Evolutionary conservation across 1,140 invertebrate species (phyloP).

Genomic region (Drosophila mojavensis): DNA sequence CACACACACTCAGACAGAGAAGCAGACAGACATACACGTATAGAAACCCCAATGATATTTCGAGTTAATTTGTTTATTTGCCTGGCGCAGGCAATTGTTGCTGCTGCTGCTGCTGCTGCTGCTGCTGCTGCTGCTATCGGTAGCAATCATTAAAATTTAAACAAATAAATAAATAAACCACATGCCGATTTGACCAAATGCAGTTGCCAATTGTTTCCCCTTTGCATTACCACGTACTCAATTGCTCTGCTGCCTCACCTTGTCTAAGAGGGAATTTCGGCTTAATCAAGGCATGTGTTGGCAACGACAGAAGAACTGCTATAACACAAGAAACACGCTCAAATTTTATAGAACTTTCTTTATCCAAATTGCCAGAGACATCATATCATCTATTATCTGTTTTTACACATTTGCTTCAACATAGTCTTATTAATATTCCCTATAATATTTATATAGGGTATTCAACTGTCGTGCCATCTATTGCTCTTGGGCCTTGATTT

Average conservation of each 20-base stretch:
- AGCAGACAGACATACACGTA: conserved; percentile 5
- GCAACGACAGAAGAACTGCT: too few species aligned
- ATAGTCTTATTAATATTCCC: too few species aligned
- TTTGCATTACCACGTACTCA: conserved; percentile 28
- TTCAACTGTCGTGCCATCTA: neutral
- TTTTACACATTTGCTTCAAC: too few species aligned
- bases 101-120: conserved; percentile 7
- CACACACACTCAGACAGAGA: neutral
- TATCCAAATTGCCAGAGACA: too few species aligned
- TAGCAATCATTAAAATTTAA: conserved; percentile 61
- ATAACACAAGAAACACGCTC: too few species aligned
- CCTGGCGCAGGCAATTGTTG: conserved; percentile 20
- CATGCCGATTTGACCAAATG: conserved; percentile 46
- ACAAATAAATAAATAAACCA: conserved; percentile 66
- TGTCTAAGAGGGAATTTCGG: neutral
- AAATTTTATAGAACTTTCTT: too few species aligned
- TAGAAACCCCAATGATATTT: conserved; percentile 64
- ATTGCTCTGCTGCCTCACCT: conserved; percentile 9
- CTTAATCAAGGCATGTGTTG: too few species aligned
- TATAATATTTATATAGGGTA: neutral
- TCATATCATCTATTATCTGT: too few species aligned
- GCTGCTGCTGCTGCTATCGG: conserved; percentile 7
- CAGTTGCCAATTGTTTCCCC: conserved; percentile 41
- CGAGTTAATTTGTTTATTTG: conserved; percentile 76
- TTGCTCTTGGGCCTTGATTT: neutral